Evolutionary conservation across 2,888 invertebrate genomes (phyloP), one percentile per base, ranked within the genome.

Genomic region (Chymomyza caudatula): DNA sequence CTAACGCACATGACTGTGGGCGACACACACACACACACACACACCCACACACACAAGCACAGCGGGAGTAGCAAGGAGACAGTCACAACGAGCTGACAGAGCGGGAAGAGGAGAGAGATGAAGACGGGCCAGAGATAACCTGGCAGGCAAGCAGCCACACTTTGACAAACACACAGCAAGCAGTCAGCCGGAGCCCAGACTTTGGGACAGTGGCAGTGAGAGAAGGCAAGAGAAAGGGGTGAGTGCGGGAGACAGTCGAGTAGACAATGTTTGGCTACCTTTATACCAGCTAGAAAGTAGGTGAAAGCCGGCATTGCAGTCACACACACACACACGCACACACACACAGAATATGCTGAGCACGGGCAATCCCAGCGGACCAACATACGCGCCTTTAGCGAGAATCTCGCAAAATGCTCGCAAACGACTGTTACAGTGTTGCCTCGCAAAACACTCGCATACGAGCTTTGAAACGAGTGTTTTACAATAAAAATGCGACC

Each of bases 161-260:
- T 86, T 79, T 85, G 86, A 85, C 86, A 86, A 80, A 86, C 86
- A 84, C 63, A 3, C 19, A 78, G 57, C 61, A 25, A 42, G 20
- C 15, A 29, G 25, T 20, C 11, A 25, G 20, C 20, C 15, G 42
- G 20, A 59, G 19, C 43, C n/a, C 20, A 22, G 20, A 37, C 17
- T 20, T 29, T 42, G 29, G 17, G 53, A 23, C 65, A 25, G 23
- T 69, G 56, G 64, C 62, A 43, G 11, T n/a, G 20, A 20, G 20
- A 8, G 58, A 23, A 13, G 8, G 25, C 42, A n/a, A 58, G 44
- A 62, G 47, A 49, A 23, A 57, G 63, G 44, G 47, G 15, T 13
- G 23, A 25, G 47, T 22, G 44, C 37, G 15, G 8, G 23, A 25
- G 47, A 19, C 51, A 15, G 25, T n/a, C 43, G 6, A 22, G 56